These are phyloP conservation scores for Patiria pectinifera DNA, from an alignment of 53 echinoderm and acorn worm species.

Conservation along the genomic window DNA sequence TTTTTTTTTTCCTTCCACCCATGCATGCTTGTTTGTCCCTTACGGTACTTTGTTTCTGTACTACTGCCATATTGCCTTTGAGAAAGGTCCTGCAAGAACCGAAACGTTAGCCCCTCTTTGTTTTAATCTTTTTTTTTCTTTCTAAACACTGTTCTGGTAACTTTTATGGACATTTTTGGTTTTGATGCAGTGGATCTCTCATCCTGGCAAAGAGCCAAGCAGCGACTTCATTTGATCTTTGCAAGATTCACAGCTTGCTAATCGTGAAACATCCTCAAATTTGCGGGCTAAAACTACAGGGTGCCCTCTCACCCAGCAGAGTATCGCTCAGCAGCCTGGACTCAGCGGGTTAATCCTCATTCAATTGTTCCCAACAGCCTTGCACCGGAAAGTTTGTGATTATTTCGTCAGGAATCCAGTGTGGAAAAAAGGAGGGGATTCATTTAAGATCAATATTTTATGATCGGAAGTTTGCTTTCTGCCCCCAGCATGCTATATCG, in stretches of 20 bases:
- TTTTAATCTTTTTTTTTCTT: too few species aligned
- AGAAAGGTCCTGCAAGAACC: too few species aligned
- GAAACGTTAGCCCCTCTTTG: too few species aligned
- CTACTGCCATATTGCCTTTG: too few species aligned
- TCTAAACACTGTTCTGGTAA: too few species aligned
- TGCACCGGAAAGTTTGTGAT: background rate
- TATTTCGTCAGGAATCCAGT: background rate
- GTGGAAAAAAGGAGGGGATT: constrained; percentile 5
- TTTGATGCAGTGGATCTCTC: too few species aligned
- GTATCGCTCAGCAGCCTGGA: background rate
- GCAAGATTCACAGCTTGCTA: background rate
- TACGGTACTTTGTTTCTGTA: too few species aligned
- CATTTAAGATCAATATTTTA: background rate
- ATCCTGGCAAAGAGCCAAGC: background rate
- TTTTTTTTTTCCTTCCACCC: too few species aligned
- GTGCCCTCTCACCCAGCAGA: background rate
- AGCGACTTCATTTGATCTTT: background rate
- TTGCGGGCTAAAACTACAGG: background rate
- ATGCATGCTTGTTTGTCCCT: too few species aligned
- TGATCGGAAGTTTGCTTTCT: constrained; percentile 11
- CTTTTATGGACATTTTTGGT: too few species aligned
- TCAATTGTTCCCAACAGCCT: background rate
- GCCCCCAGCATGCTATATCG: constrained; percentile 9
- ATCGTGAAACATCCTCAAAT: background rate
- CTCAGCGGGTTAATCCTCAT: constrained; percentile 10